phyloP scores from a whole-genome alignment of 2,113 vertebrate genomes.

The Circaetus gallicus region DNA sequence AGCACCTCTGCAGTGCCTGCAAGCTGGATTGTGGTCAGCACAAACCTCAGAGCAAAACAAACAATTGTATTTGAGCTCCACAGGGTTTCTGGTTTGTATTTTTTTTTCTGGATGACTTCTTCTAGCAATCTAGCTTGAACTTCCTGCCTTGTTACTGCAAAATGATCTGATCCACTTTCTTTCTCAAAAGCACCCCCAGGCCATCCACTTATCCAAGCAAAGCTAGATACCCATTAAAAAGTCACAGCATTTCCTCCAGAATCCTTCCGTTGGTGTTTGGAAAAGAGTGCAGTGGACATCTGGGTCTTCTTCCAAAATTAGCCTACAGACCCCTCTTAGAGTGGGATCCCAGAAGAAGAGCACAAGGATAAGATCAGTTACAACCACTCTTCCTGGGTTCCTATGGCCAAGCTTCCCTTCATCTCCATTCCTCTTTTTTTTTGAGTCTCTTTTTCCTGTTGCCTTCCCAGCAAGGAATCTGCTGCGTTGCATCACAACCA shows the following conservation, averaged over 20 bases:
- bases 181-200: neutral
- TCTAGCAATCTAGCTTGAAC: neutral
- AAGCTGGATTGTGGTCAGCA: neutral
- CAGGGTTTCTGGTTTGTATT: neutral
- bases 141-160: conserved; percentile 4
- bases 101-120: neutral
- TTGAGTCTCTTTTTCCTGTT: neutral
- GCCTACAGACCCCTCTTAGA: neutral
- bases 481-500: neutral
- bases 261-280: neutral
- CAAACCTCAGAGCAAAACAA: neutral
- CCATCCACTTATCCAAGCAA: neutral
- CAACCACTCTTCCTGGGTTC: neutral
- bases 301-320: neutral
- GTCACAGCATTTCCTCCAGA: neutral
- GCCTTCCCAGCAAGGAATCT: neutral
- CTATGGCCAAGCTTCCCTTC: neutral
- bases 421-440: neutral
- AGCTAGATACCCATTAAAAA: neutral
- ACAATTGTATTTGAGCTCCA: neutral
- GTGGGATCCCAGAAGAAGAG: neutral
- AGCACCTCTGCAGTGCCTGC: neutral
- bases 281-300: neutral
- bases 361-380: neutral
- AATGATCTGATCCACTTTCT: neutral